Evolutionary conservation across 2,797 vertebrate species (phyloP).

Genomic region (Sparidentex hasta): DNA sequence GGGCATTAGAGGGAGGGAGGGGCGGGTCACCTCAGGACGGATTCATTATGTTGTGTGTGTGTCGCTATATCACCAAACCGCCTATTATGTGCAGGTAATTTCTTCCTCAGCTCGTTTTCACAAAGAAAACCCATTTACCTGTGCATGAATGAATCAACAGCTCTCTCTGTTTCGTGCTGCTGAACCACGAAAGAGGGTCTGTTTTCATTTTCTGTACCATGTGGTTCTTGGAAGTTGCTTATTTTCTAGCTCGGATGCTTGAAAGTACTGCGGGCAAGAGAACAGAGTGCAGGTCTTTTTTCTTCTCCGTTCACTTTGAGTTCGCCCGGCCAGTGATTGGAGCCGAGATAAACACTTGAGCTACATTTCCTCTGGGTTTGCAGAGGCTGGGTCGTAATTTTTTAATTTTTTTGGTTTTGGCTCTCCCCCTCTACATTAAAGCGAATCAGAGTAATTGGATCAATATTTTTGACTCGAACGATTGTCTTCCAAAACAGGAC

Average conservation of each 20-base stretch:
- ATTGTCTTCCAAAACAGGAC: constrained; percentile 34
- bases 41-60: constrained; percentile 37
- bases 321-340: constrained; percentile 26
- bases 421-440: constrained; percentile 33
- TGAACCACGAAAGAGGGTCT: constrained; percentile 22
- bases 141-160: constrained; percentile 22
- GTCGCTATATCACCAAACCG: constrained; percentile 20
- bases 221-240: constrained; percentile 53
- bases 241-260: constrained; percentile 16
- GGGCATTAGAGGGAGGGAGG: constrained; percentile 30
- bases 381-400: constrained; percentile 32
- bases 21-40: constrained; percentile 59
- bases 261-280: constrained; percentile 19
- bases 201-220: constrained; percentile 48
- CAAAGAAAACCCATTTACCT: constrained; percentile 41
- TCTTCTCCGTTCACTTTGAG: constrained; percentile 16
- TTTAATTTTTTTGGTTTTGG: constrained; percentile 30
- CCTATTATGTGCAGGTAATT: constrained; percentile 33
- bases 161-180: constrained; percentile 34
- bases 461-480: constrained; percentile 55
- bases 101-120: constrained; percentile 15
- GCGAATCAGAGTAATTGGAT: constrained; percentile 62
- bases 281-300: constrained; percentile 34
- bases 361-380: constrained; percentile 50
- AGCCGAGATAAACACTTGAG: constrained; percentile 61